Evolutionary conservation across 2,113 vertebrate species (phyloP), one percentile per base, ranked within the genome.

Genomic region (Perca fluviatilis): DNA sequence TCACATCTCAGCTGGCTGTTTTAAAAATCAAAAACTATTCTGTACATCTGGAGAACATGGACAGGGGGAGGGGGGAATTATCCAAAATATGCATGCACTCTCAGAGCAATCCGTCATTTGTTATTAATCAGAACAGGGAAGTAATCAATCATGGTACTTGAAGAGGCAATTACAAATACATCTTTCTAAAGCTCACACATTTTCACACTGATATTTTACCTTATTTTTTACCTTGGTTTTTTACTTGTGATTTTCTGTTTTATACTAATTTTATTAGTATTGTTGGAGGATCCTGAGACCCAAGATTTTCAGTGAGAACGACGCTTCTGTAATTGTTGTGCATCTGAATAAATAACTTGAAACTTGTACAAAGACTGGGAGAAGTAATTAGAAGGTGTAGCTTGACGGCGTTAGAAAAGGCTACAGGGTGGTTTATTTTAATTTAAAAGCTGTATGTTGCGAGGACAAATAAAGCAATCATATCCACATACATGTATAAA

Each of bases 31-130:
- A 80, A 89, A 78, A n/a, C 62, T 40, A 3, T 46, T 71, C 40
- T 79, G 27, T 79, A 82, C 86, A 89, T 93, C 86, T 89, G 89
- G 87, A 67, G 12, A 69, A 74, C 83, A 87, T 57, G 30, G 62
- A 76, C 36, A 36, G 10, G 57, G 4, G 27, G n/a, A 65, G 3
- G 19, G 50, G 6, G 62, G 43, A 43, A 58, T 71, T 46, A 79
- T 83, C 49, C 67, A 64, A 81, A 82, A 82, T 80, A 65, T 65
- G 21, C 40, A 50, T 68, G 50, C 68, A 72, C 49, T 15, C 70
- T 79, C 36, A 71, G 67, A 79, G 65, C 1, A 11, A 87, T 76
- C 40, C 51, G 60, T 91, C 85, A 86, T 88, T 77, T 86, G 61
- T 86, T 82, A 84, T 81, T 83, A 84, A 84, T 90, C 76, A 86